Evolutionary conservation across 2,888 invertebrate genomes (phyloP), one percentile per base, ranked within the genome.

Genomic region (Parochlus steinenii): DNA sequence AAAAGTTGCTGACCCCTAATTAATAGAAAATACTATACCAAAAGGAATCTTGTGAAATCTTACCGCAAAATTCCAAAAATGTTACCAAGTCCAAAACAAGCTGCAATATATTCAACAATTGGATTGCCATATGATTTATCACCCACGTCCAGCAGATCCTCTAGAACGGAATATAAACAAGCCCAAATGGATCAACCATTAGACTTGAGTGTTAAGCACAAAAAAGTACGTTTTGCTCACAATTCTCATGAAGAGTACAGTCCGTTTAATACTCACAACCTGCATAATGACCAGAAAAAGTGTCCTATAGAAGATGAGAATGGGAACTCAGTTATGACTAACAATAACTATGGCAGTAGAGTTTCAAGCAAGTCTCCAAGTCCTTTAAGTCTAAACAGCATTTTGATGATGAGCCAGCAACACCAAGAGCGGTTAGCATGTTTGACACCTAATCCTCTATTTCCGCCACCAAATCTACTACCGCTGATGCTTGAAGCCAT

Each of bases 171-270:
- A n/a, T n/a, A n/a, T n/a, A n/a, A n/a, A n/a, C 60, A 48, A 56
- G 43, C 59, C n/a, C n/a, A n/a, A n/a, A n/a, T n/a, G n/a, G 81
- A 83, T 52, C 82, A 85, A 53, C 90, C 90, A 1, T 65, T 90
- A 39, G 90, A 90, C 58, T 67, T 92, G 39, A 71, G 87, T 50
- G 70, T 87, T 47, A 80, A 82, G 41, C 79, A 79, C 58, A 85
- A 89, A 55, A 79, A 86, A 56, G 50, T 58, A 17, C 55, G 57
- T 4, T 45, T 62, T n/a, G n/a, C n/a, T n/a, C n/a, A n/a, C 38
- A 49, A n/a, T n/a, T n/a, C n/a, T n/a, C n/a, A n/a, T n/a, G n/a
- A n/a, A n/a, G n/a, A n/a, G n/a, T n/a, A n/a, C n/a, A n/a, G n/a
- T n/a, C n/a, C n/a, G 57, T 25, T 49, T 54, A 38, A 61, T 70